Conservation (phyloP, 2,888 invertebrate genomes). For the Idaea straminata region DNA sequence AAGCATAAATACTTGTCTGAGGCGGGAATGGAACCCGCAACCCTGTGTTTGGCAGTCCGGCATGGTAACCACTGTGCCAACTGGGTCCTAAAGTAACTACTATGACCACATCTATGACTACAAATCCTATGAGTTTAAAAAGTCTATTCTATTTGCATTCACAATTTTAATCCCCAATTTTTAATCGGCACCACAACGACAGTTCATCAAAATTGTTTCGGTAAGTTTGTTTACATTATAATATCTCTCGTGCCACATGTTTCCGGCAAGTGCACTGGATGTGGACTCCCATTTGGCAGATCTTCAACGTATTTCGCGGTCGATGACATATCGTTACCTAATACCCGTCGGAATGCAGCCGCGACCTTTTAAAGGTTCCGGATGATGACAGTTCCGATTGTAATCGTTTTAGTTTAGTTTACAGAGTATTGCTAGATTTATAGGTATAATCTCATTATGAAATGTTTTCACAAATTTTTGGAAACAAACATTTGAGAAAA, state of each 20-base stretch:
- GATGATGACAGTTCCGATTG: not conserved
- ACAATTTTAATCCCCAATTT: not conserved
- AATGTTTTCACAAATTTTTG: too few relatives aligned
- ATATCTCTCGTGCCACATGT: conserved; percentile 41
- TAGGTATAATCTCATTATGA: not conserved
- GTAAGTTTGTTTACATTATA: conserved; percentile 35
- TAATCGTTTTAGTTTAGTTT: not conserved
- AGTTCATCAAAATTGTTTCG: conserved; percentile 27
- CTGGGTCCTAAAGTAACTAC: too few relatives aligned
- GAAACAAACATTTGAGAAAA: too few relatives aligned
- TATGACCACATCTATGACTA: too few relatives aligned
- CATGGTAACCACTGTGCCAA: too few relatives aligned
- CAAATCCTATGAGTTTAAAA: not conserved
- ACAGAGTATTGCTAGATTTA: not conserved
- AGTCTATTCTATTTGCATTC: not conserved
- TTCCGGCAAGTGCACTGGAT: conserved; percentile 36
- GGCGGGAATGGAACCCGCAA: too few relatives aligned
- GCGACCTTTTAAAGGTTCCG: conserved; percentile 18
- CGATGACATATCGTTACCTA: conserved; percentile 37
- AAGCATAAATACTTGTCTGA: too few relatives aligned
- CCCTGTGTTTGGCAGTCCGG: too few relatives aligned
- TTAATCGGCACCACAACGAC: not conserved
- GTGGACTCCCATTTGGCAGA: conserved; percentile 42
- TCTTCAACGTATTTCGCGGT: conserved; percentile 42
- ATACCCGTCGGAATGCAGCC: conserved; percentile 11